Conservation (phyloP, 2,888 invertebrate species). For the Toxonevra muliebris region DNA sequence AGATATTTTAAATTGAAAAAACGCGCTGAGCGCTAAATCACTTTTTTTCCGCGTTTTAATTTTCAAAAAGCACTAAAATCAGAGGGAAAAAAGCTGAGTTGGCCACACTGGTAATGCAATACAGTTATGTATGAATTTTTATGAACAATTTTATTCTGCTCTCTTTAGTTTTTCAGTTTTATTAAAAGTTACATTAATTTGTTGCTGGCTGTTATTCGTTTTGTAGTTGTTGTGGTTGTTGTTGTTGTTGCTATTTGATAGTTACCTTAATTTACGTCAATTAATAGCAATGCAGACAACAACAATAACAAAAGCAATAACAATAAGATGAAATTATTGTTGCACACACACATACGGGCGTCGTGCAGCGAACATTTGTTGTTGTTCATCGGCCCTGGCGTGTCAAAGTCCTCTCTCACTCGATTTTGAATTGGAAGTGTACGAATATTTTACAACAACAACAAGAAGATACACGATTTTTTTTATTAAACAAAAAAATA, state of each 20-base stretch:
- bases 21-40: no score
- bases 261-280: conserved; percentile 65
- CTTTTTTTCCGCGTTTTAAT: no score
- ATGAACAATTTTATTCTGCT: background rate
- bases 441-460: background rate
- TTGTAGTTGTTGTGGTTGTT: background rate
- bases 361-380: background rate
- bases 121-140: background rate
- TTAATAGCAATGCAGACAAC: conserved; percentile 57
- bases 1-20: no score
- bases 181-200: conserved; percentile 8
- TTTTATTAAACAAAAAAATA: background rate
- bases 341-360: conserved; percentile 4
- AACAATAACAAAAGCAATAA: conserved; percentile 30
- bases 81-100: no score
- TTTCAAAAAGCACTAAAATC: no score
- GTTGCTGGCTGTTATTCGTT: conserved; percentile 52
- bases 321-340: background rate
- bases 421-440: background rate
- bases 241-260: conserved; percentile 51
- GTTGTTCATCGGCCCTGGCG: background rate
- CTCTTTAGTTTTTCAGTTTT: background rate
- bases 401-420: conserved; percentile 10
- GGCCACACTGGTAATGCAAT: no score
- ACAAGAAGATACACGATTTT: background rate